Conservation (phyloP, 2,113 vertebrate genomes). For the Gnathonemus echidnorhynchus region DNA sequence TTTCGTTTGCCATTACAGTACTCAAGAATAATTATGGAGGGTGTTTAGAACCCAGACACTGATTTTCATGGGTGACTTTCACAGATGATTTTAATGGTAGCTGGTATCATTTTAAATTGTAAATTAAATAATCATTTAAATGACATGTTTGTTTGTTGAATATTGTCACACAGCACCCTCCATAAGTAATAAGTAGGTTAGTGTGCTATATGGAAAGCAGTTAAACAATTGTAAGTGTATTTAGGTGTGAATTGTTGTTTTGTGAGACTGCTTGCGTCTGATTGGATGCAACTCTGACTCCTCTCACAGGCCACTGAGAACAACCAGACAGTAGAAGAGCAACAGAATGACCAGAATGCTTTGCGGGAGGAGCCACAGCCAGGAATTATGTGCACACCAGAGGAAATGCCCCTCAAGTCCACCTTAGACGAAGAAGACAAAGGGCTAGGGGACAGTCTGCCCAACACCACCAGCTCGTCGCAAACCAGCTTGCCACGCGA, state of each 20-base stretch:
- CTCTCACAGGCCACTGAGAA: not conserved
- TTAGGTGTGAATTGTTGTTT: not conserved
- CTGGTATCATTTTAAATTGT: not conserved
- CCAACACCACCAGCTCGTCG: constrained; percentile 69
- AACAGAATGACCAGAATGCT: constrained; percentile 54
- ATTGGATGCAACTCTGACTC: not conserved
- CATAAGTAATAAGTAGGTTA: not conserved
- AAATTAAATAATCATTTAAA: not conserved
- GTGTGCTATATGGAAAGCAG: not conserved
- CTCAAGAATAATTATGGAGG: not conserved
- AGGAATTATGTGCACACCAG: constrained; percentile 57
- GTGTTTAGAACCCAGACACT: not conserved
- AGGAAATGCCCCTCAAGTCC: constrained; percentile 59
- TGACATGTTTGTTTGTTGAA: not conserved
- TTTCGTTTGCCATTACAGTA: not conserved
- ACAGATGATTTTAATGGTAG: not conserved
- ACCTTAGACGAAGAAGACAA: constrained; percentile 64
- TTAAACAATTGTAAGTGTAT: not conserved
- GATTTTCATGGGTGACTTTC: not conserved
- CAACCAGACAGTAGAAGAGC: constrained; percentile 47
- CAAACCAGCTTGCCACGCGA: constrained; percentile 60
- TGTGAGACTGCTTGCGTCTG: not conserved
- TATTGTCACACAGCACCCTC: not conserved
- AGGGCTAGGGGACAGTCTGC: constrained; percentile 65
- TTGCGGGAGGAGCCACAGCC: constrained; percentile 51